Evolutionary conservation across 2,113 vertebrate species (phyloP).

Genomic region (Hemichromis elongatus): DNA sequence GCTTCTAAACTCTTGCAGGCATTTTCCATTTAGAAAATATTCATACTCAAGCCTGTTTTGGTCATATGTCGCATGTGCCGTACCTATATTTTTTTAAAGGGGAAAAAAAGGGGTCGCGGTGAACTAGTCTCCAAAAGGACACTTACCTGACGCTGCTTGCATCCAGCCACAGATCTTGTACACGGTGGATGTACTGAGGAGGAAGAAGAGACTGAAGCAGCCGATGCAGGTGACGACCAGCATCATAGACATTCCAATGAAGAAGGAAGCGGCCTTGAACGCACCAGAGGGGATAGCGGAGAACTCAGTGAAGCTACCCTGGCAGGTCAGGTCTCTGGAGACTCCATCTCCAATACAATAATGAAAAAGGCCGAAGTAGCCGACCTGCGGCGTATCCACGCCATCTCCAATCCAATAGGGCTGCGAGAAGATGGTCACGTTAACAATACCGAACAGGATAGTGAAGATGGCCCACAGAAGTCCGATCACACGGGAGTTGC

Average conservation of each 20-base stretch:
- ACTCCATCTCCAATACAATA: constrained; percentile 89
- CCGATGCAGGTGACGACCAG: constrained; percentile 90
- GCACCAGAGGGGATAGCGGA: constrained; percentile 86
- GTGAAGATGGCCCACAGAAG: constrained; percentile 97
- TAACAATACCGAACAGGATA: constrained; percentile 92
- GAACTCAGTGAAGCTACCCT: constrained; percentile 97
- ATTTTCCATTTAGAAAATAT: not conserved
- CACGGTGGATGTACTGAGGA: constrained; percentile 94
- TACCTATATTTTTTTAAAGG: not conserved
- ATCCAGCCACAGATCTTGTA: constrained; percentile 98
- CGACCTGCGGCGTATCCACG: constrained; percentile 90
- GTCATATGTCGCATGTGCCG: not conserved
- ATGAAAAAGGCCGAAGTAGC: constrained; percentile 97
- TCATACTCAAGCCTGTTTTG: not conserved
- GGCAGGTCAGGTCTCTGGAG: constrained; percentile 87
- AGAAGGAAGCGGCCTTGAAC: constrained; percentile 95
- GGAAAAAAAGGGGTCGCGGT: not conserved
- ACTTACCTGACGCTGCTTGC: constrained; percentile 89
- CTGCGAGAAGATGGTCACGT: constrained; percentile 94
- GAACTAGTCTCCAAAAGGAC: not conserved
- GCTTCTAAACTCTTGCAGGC: not conserved
- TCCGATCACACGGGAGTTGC: constrained; percentile 92
- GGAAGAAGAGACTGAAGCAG: constrained; percentile 95
- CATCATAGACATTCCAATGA: constrained; percentile 95
- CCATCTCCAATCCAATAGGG: constrained; percentile 98